phyloP scores from a whole-genome alignment of 30 jellyfish, hydroid and myxozoan genomes.

The Mastigias papua region DNA sequence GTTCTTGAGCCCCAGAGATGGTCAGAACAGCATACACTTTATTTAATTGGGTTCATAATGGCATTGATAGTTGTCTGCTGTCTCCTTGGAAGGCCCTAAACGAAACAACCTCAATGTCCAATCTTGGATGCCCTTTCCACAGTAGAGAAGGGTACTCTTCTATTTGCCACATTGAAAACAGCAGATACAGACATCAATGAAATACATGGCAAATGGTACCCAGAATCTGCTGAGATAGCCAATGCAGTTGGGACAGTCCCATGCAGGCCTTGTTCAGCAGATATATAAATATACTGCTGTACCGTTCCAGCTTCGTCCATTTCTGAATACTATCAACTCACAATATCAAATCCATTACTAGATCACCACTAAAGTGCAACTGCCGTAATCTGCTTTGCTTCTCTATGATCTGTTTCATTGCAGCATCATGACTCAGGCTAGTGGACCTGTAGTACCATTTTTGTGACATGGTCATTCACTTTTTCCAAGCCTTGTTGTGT shows the following conservation, averaged over 20 bases:
- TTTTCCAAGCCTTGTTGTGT: too few relatives aligned
- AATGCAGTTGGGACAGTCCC: not conserved
- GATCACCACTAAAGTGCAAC: too few relatives aligned
- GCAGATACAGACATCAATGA: not conserved
- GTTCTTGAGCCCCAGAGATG: not conserved
- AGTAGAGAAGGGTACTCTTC: constrained; percentile 10
- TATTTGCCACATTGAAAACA: not conserved
- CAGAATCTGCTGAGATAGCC: constrained; percentile 12
- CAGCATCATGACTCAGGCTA: too few relatives aligned
- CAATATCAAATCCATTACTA: constrained; percentile 4
- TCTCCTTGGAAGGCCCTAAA: constrained; percentile 20
- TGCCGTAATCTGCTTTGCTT: too few relatives aligned
- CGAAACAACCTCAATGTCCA: constrained; percentile 25
- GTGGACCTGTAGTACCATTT: too few relatives aligned
- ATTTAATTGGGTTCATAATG: constrained; percentile 11
- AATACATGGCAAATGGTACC: not conserved
- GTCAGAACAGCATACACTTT: not conserved
- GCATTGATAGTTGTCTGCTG: not conserved
- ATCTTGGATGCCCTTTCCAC: not conserved
- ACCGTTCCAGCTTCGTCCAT: constrained; percentile 18
- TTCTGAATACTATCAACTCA: constrained; percentile 1
- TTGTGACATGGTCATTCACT: too few relatives aligned
- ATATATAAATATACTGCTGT: not conserved
- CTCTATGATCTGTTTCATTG: too few relatives aligned
- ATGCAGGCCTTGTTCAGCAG: constrained; percentile 5